Evolutionary conservation across 1,140 invertebrate species (phyloP).

Genomic region (Paraescarpia echinospica): DNA sequence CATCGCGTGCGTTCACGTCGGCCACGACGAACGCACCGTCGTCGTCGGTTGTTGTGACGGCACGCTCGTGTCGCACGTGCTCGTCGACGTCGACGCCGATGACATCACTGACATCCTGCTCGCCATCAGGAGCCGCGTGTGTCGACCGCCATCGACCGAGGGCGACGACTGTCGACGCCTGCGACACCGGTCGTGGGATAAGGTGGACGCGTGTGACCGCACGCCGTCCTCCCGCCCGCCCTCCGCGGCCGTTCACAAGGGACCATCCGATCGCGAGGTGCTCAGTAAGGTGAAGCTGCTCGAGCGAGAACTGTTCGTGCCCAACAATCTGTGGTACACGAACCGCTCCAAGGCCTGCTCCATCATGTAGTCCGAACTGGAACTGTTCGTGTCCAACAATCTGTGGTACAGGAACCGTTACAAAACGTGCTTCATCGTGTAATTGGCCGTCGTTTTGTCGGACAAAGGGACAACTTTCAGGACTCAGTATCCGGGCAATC

Average conservation of each 20-base stretch:
- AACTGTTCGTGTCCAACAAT: background rate
- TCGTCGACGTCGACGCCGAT: slow-evolving; percentile 43
- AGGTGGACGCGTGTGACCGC: slow-evolving; percentile 34
- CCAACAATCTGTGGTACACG: slow-evolving; percentile 42
- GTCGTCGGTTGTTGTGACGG: slow-evolving; percentile 52
- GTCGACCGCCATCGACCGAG: slow-evolving; percentile 1
- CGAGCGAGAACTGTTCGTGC: slow-evolving; percentile 37
- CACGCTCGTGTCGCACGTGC: slow-evolving; percentile 45
- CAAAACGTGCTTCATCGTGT: too few species aligned
- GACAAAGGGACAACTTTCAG: background rate
- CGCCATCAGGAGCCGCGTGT: slow-evolving; percentile 36
- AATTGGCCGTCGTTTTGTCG: background rate
- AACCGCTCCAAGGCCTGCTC: slow-evolving; percentile 42
- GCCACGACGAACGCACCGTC: slow-evolving; percentile 48
- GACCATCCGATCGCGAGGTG: slow-evolving; percentile 39
- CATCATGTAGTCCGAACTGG: slow-evolving; percentile 35
- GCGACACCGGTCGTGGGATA: slow-evolving; percentile 45
- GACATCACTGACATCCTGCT: slow-evolving; percentile 33
- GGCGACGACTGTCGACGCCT: background rate
- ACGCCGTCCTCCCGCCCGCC: slow-evolving; percentile 41
- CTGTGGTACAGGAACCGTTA: too few species aligned
- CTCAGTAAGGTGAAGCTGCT: slow-evolving; percentile 43
- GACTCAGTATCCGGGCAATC: background rate
- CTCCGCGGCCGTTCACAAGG: slow-evolving; percentile 37
- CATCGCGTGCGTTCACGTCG: slow-evolving; percentile 39